These are phyloP conservation scores for Scrobipalpa costella DNA, from an alignment of 2,888 invertebrate genomes.

Conservation along the genomic window DNA sequence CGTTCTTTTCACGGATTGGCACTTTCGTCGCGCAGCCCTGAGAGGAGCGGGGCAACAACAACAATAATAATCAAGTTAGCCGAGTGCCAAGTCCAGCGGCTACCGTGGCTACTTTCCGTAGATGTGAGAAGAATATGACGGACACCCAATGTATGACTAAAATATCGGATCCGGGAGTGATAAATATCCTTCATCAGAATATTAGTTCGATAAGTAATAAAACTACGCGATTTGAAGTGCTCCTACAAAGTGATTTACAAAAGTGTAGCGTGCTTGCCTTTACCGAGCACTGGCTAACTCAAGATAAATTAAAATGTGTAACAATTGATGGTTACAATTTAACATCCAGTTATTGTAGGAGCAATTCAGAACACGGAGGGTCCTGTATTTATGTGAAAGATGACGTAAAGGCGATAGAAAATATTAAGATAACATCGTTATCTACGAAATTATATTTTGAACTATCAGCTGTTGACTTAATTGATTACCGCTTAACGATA, in stretches of 20 bases:
- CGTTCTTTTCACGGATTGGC: constrained; percentile 5
- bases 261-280: background rate
- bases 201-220: background rate
- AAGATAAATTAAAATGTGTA: background rate
- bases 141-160: no score
- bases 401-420: background rate
- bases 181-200: background rate
- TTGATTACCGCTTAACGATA: background rate
- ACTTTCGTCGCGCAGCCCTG: background rate
- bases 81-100: no score
- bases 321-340: background rate
- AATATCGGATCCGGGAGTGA: no score
- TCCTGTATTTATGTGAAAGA: background rate
- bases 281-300: background rate
- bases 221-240: background rate
- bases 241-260: background rate
- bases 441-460: background rate
- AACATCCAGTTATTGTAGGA: background rate
- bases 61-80: no score
- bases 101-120: background rate
- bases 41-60: background rate
- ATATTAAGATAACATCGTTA: background rate
- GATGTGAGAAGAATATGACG: background rate
- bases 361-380: background rate
- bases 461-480: background rate